phyloP scores from a whole-genome alignment of 2,888 invertebrate species.

The Lapara coniferarum region DNA sequence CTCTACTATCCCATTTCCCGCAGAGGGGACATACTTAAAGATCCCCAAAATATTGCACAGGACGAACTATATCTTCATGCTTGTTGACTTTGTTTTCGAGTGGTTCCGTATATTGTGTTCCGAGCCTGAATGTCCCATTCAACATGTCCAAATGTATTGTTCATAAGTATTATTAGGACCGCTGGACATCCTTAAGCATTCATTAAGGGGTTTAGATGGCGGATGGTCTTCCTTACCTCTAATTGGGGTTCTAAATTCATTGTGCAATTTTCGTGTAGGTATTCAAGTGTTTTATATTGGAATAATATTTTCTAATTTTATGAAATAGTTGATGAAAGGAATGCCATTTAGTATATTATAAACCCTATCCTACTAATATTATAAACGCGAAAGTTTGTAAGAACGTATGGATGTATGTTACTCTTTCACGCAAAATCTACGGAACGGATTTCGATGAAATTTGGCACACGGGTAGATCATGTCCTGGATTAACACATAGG shows the following conservation, averaged over 20 bases:
- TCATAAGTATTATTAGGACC: conserved; percentile 52
- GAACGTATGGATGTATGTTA: too few species aligned
- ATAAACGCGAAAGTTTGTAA: too few species aligned
- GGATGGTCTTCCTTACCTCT: conserved; percentile 34
- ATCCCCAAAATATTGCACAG: conserved; percentile 29
- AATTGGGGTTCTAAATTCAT: conserved; percentile 36
- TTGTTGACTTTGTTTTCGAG: conserved; percentile 67
- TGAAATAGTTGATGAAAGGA: too few species aligned
- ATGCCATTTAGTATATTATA: too few species aligned
- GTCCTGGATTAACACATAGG: too few species aligned
- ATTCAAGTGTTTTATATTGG: not conserved
- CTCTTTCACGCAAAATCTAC: too few species aligned
- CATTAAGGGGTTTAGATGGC: conserved; percentile 52
- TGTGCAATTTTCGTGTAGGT: not conserved
- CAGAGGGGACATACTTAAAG: conserved; percentile 16
- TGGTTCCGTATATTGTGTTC: conserved; percentile 54
- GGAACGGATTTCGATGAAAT: too few species aligned
- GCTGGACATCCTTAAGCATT: conserved; percentile 53
- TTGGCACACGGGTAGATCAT: too few species aligned
- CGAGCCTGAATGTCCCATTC: conserved; percentile 41
- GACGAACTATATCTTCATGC: conserved; percentile 44
- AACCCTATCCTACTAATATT: too few species aligned
- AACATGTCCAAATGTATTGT: conserved; percentile 61
- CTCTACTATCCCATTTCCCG: not conserved
- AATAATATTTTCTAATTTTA: too few species aligned